phyloP scores from a whole-genome alignment of 2,113 vertebrate species.

The Callopanchax toddi region DNA sequence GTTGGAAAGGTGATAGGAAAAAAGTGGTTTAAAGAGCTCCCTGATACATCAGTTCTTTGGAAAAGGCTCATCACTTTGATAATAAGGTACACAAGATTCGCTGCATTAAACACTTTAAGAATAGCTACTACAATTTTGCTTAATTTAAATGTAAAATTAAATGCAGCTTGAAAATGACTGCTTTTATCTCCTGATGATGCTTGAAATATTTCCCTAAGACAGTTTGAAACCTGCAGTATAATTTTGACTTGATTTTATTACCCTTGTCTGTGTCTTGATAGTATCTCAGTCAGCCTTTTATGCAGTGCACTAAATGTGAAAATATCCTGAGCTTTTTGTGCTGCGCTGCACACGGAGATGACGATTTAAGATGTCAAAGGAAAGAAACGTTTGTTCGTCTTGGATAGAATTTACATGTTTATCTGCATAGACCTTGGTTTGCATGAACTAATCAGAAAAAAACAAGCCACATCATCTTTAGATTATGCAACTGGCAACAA shows the following conservation, averaged over 20 bases:
- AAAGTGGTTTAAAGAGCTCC: neutral
- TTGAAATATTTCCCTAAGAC: conserved; percentile 3
- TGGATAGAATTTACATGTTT: conserved; percentile 43
- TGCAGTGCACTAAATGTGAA: neutral
- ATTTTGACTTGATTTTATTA: conserved; percentile 29
- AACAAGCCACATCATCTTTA: conserved; percentile 13
- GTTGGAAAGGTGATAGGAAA: neutral
- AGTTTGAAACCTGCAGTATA: conserved; percentile 10
- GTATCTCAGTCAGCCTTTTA: conserved; percentile 14
- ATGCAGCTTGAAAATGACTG: neutral
- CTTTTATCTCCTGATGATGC: neutral
- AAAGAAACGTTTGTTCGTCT: neutral
- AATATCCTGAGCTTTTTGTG: neutral
- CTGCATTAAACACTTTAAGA: neutral
- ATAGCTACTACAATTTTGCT: neutral
- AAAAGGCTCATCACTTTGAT: neutral
- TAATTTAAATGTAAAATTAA: neutral
- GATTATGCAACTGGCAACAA: conserved; percentile 30
- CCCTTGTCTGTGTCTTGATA: conserved; percentile 15
- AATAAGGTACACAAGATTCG: conserved; percentile 1
- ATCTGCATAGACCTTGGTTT: conserved; percentile 49
- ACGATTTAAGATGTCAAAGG: neutral
- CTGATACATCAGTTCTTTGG: neutral
- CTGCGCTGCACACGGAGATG: neutral
- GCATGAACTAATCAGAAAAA: conserved; percentile 43